Percentiles rank a stretch among this genome's conserved stretches.
Conservation (phyloP, 1,140 invertebrate genomes). For the Trinorchestia longiramus region DNA sequence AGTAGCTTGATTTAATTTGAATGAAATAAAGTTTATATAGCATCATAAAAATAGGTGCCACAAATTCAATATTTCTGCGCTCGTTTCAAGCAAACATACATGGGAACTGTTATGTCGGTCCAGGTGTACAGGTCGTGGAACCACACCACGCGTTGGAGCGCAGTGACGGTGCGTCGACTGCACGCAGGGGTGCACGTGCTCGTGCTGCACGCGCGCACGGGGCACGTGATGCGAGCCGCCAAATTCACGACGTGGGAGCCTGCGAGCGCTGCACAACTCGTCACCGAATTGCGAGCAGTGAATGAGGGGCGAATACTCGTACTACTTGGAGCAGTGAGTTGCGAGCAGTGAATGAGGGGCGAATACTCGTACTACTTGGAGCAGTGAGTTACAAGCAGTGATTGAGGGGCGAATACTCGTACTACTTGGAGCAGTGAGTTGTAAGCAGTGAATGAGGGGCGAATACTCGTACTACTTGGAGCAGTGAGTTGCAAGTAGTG, state of each 20-base stretch:
- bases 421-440: neutral
- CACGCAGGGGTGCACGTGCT: slow-evolving; percentile 54
- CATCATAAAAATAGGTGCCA: too few relatives aligned
- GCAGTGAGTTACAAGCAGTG: neutral
- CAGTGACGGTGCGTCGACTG: neutral
- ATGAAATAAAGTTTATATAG: too few relatives aligned
- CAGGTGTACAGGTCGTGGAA: slow-evolving; percentile 55
- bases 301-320: slow-evolving; percentile 29
- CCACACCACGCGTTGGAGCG: neutral
- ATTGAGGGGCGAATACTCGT: neutral
- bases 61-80: too few relatives aligned
- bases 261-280: slow-evolving; percentile 21
- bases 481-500: neutral
- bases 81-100: too few relatives aligned
- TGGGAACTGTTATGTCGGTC: too few relatives aligned
- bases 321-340: slow-evolving; percentile 37
- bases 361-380: neutral
- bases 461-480: neutral
- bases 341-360: neutral
- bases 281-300: slow-evolving; percentile 34
- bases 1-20: too few relatives aligned
- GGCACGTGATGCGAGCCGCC: slow-evolving; percentile 38
- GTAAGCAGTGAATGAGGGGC: neutral
- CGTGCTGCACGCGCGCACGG: slow-evolving; percentile 5
- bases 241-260: slow-evolving; percentile 54